Conservation (phyloP, 2,797 vertebrate species). For the Molossus molossus region DNA sequence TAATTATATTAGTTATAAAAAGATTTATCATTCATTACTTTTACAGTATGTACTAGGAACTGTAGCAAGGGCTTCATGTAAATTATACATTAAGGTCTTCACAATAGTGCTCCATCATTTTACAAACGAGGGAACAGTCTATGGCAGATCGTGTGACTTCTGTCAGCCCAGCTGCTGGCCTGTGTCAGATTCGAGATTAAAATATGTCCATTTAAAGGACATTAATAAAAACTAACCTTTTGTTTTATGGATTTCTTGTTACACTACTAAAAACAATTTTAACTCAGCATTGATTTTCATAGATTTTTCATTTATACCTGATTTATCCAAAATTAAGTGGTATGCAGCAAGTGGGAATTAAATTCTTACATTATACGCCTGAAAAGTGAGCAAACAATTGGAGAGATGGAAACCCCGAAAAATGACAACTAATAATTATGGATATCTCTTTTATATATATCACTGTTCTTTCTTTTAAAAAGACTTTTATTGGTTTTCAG, state of each 20-base stretch:
- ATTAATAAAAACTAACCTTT: background rate
- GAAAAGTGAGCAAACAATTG: background rate
- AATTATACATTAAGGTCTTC: background rate
- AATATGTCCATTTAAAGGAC: background rate
- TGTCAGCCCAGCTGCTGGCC: background rate
- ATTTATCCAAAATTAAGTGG: slow-evolving; percentile 11
- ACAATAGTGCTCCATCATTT: background rate
- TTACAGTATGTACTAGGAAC: background rate
- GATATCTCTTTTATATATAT: background rate
- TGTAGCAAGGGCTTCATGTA: background rate
- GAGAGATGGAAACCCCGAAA: background rate
- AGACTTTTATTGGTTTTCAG: background rate
- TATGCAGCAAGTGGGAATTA: background rate
- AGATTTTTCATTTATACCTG: background rate
- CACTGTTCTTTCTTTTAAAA: background rate
- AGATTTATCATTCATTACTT: background rate
- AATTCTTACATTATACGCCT: background rate
- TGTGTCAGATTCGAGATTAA: background rate
- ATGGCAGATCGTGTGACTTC: background rate
- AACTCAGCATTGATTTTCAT: slow-evolving; percentile 11
- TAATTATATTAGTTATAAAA: background rate
- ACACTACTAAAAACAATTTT: background rate
- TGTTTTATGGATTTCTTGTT: slow-evolving; percentile 20
- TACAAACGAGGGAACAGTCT: background rate
- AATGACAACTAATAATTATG: background rate